A percentile compares a stretch with the other conserved stretches of the same genome.
Evolutionary conservation across 2,888 invertebrate genomes (phyloP).

Genomic region (Caenorhabditis auriculariae): DNA sequence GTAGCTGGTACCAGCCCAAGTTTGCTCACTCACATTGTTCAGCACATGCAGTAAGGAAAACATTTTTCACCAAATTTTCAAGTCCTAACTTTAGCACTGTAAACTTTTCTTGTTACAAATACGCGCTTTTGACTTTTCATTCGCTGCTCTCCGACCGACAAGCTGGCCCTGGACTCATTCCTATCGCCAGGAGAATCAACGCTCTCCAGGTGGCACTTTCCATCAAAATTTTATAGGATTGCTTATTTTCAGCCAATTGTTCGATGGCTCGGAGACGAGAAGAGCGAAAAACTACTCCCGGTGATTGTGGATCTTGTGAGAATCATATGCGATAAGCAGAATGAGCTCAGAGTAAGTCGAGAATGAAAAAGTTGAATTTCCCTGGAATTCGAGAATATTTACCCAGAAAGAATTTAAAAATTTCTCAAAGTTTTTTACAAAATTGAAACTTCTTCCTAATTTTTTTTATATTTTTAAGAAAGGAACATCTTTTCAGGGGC

Average conservation of each 20-base stretch:
- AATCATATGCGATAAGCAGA: conserved; percentile 44
- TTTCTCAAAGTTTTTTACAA: too few relatives aligned
- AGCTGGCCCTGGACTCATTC: conserved; percentile 18
- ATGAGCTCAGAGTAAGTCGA: conserved; percentile 47
- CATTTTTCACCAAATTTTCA: background rate
- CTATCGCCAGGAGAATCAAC: conserved; percentile 20
- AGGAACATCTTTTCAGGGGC: conserved; percentile 8
- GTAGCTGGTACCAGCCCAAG: conserved; percentile 19
- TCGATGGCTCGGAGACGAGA: conserved; percentile 45
- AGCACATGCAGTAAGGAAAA: conserved; percentile 27
- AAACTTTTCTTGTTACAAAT: conserved; percentile 49
- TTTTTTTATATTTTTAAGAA: background rate
- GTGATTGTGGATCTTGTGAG: conserved; percentile 54
- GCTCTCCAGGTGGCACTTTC: conserved; percentile 17
- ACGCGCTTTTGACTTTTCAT: conserved; percentile 54
- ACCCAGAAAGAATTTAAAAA: too few relatives aligned
- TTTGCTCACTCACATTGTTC: conserved; percentile 26
- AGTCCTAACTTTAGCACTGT: conserved; percentile 28
- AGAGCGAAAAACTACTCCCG: conserved; percentile 54
- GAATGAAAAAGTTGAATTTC: background rate
- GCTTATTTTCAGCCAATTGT: conserved; percentile 19
- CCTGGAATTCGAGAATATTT: too few relatives aligned
- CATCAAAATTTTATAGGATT: background rate
- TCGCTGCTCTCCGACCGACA: conserved; percentile 48
- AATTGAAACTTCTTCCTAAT: too few relatives aligned